phyloP scores from a whole-genome alignment of 2,888 invertebrate genomes.

The Omphaloscelis lunosa region DNA sequence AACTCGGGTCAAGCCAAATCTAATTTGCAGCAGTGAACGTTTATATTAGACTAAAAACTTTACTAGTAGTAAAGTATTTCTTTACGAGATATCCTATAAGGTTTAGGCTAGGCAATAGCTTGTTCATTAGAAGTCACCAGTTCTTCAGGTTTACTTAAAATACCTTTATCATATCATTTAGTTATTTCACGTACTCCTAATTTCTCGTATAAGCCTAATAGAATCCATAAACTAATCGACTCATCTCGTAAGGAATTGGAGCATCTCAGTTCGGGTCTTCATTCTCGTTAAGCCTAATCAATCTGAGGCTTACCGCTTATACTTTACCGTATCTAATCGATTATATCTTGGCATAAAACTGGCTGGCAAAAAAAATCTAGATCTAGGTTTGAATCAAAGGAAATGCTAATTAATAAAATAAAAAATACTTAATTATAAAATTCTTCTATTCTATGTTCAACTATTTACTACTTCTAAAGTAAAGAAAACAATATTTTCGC shows the following conservation, averaged over 20 bases:
- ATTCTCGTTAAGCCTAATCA: constrained; percentile 34
- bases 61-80: neutral
- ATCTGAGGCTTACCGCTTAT: constrained; percentile 1
- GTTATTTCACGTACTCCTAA: constrained; percentile 12
- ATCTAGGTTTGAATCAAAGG: neutral
- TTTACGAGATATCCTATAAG: neutral
- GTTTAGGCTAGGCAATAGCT: no score
- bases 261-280: constrained; percentile 14
- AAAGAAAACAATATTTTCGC: constrained; percentile 13
- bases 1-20: neutral
- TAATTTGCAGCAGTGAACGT: neutral
- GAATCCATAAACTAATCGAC: constrained; percentile 26
- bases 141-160: constrained; percentile 22
- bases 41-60: neutral
- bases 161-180: neutral
- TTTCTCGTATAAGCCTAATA: constrained; percentile 14
- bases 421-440: neutral
- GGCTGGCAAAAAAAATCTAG: constrained; percentile 7
- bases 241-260: constrained; percentile 31
- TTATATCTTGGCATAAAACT: neutral
- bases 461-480: constrained; percentile 4
- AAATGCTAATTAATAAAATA: neutral
- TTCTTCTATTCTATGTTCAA: neutral
- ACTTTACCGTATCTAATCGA: constrained; percentile 11
- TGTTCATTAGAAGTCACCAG: constrained; percentile 7